Base-by-base conservation (phyloP, 2,113 vertebrate species). In the Malurus melanocephalus region DNA sequence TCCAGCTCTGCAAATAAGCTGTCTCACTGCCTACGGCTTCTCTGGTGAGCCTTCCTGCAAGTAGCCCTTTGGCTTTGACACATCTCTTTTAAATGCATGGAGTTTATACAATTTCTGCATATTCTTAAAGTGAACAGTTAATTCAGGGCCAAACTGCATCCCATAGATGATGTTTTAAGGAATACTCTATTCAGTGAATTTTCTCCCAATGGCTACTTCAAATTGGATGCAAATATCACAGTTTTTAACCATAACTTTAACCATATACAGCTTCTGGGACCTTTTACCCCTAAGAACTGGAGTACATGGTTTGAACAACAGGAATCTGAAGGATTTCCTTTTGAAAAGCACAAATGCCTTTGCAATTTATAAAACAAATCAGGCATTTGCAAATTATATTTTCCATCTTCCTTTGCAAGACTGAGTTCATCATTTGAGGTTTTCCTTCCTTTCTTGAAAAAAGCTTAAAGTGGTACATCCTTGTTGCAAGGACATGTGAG, bases 361-460 rank as follows among this genome's bases (percentile, higher is more conserved):
- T 22, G 20, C 22, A 87, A 91, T 81, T 86, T 84, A 16, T 66
- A 40, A 88, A 90, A 72, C 13, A 80, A 62, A 49, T 64, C 40
- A 78, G 24, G 33, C 33, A 79, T 81, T 94, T 80, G 20, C 51
- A 90, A 88, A 78, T 26, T 1, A 6, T 28, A 26, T 67, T 91
- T 91, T 79, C 71, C 73, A 72, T 68, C 69, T 86, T 93, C 77
- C 80, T 88, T 72, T 87, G 43, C 21, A 87, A 68, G 55, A 35
- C 66, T 69, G 42, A 93, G 46, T 45, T 84, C 46, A 76, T 84
- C 69, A 75, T 66, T 49, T 79, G 59, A 81, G 40, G 66, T 87
- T 90, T 94, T 88, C 89, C 80, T 95, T 93, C 92, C 90, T 88
- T 93, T 84, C 77, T 81, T 51, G 49, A 49, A 65, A 59, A 92